Evolutionary conservation across 2,113 vertebrate genomes (phyloP).

Genomic region (Probosciger aterrimus): DNA sequence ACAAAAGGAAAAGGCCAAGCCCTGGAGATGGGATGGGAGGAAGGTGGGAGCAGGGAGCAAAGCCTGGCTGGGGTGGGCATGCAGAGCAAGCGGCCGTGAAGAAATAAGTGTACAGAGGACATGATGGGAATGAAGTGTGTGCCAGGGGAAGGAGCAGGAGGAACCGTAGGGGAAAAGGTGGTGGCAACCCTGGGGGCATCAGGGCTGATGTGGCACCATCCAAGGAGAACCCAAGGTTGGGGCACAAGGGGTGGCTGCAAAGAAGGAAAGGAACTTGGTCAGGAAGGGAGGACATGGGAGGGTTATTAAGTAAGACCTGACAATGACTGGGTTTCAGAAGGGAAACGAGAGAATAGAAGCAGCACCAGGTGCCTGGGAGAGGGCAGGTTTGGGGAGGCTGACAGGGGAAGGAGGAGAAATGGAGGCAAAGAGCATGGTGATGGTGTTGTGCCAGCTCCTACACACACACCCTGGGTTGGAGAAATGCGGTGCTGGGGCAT

Average conservation of each 20-base stretch:
- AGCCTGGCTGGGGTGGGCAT: not conserved
- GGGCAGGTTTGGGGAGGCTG: not conserved
- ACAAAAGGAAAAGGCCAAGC: not conserved
- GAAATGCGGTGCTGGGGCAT: not conserved
- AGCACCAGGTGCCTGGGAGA: not conserved
- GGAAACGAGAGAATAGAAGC: not conserved
- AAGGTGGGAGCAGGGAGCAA: not conserved
- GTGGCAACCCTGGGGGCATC: not conserved
- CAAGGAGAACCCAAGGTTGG: not conserved
- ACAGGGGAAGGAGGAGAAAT: not conserved
- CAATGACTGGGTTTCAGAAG: not conserved
- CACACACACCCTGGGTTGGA: accelerated
- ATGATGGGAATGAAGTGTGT: not conserved
- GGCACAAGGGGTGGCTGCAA: not conserved
- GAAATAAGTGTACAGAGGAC: not conserved
- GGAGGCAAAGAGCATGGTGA: not conserved
- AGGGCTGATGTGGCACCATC: not conserved
- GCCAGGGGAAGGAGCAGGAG: not conserved
- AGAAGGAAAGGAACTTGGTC: not conserved
- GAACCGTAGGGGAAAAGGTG: not conserved
- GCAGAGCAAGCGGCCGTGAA: accelerated
- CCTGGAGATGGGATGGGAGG: not conserved
- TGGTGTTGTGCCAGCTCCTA: not conserved
- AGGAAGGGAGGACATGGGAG: not conserved
- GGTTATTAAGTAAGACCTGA: not conserved